Conservation (phyloP, 2,888 invertebrate species). For the Leuctra nigra region DNA sequence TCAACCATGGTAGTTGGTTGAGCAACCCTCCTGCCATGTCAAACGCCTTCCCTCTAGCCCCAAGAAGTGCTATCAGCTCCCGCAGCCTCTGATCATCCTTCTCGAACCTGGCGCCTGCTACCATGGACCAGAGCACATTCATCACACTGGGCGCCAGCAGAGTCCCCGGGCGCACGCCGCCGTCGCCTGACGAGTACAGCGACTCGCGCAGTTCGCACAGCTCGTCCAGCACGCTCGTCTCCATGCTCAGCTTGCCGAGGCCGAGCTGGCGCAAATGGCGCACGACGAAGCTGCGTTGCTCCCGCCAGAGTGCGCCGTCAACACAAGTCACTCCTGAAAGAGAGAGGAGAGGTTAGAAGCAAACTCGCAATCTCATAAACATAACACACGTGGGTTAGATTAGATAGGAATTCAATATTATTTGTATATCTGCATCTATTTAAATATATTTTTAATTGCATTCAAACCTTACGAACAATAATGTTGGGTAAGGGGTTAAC, state of each 20-base stretch:
- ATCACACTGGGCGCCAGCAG: slow-evolving; percentile 50
- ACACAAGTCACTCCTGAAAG: slow-evolving; percentile 51
- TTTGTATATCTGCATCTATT: too few relatives aligned
- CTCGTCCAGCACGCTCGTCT: slow-evolving; percentile 49
- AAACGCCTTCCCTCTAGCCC: slow-evolving; percentile 46
- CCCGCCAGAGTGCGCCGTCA: slow-evolving; percentile 51
- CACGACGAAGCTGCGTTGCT: slow-evolving; percentile 49
- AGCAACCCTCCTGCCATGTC: slow-evolving; percentile 54
- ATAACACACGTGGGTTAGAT: too few relatives aligned
- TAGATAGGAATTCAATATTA: too few relatives aligned
- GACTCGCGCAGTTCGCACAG: slow-evolving; percentile 35
- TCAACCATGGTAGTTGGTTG: slow-evolving; percentile 54
- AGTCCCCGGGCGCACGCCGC: not conserved
- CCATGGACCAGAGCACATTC: slow-evolving; percentile 58
- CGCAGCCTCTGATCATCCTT: slow-evolving; percentile 41
- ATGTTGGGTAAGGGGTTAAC: too few relatives aligned
- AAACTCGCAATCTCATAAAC: too few relatives aligned
- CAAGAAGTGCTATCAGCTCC: slow-evolving; percentile 44
- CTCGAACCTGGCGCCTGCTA: slow-evolving; percentile 45
- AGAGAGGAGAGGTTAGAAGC: too few relatives aligned
- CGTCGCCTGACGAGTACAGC: not conserved
- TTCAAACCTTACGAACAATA: too few relatives aligned
- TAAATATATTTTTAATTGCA: too few relatives aligned
- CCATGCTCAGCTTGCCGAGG: slow-evolving; percentile 49
- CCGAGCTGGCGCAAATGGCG: slow-evolving; percentile 49